Base-by-base conservation (phyloP, 2,797 vertebrate species). In the Gephyroberyx darwinii region DNA sequence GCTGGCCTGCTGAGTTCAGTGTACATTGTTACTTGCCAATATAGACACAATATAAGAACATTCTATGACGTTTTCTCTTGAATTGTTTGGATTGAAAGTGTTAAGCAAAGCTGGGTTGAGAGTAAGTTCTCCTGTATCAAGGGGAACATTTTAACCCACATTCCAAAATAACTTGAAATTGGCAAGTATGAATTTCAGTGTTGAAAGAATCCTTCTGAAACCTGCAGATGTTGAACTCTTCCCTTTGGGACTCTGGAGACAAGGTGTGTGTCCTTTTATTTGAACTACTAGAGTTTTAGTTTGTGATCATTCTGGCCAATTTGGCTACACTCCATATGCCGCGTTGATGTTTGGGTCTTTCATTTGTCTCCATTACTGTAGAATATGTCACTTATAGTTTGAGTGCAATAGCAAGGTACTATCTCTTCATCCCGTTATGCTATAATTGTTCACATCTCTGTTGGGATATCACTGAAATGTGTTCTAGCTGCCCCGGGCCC, bases 361-460 rank as follows among this genome's bases (percentile, higher is more conserved):
- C n/a, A 50, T 62, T 30, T 71, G 16, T 69, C 37, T 10, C 8
- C 39, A 10, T 41, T 10, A 10, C 65, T 43, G 7, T 55, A 56
- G 10, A 45, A 33, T 77, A n/a, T 55, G 52, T 43, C 66, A 6
- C 22, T 81, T 80, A 59, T 35, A 61, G 12, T 72, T 82, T 70
- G 74, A 78, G 84, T 88, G 84, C 82, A 87, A 88, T 90, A 84
- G 61, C 70, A 67, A 85, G 65, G 41, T 69, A 71, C 20, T 65
- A 45, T 82, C 39, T 58, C 51, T 71, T 80, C 39, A 57, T 45
- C 57, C 47, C 8, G 31, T 50, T 30, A 14, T 54, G 26, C 52
- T 30, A 5, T 30, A 9, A 30, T 17, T 39, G 58, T 19, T 9
- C 48, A 50, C 33, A 14, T 47, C 5, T 55, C 37, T 22, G 39